phyloP scores from a whole-genome alignment of 2,113 vertebrate genomes.

The Amblyornis subalaris region DNA sequence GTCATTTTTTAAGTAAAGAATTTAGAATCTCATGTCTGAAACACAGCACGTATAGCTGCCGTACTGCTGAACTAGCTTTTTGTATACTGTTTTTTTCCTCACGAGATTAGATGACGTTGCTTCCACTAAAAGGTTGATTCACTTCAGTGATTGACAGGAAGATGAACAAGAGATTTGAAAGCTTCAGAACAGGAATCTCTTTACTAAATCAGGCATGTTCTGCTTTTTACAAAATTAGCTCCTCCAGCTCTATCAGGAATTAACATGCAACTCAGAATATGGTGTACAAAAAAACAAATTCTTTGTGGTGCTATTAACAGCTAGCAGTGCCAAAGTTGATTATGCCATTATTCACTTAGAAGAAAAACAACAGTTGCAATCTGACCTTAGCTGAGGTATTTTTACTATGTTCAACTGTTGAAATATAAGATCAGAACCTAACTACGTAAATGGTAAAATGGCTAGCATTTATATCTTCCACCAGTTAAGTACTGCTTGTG shows the following conservation, averaged over 20 bases:
- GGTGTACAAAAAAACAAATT: background rate
- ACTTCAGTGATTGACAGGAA: background rate
- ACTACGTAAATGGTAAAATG: background rate
- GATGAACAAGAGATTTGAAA: background rate
- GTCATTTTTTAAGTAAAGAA: background rate
- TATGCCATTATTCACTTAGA: background rate
- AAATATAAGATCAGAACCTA: background rate
- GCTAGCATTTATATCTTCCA: background rate
- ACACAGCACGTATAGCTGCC: accelerated
- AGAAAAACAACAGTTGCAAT: background rate
- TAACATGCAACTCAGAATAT: background rate
- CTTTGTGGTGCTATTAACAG: background rate
- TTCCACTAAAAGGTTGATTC: background rate
- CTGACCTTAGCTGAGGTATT: background rate
- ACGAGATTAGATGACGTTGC: background rate
- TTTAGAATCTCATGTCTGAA: background rate
- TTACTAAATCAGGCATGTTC: background rate
- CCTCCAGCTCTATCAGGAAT: background rate
- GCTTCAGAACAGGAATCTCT: background rate
- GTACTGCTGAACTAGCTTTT: background rate
- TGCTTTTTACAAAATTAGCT: constrained; percentile 30
- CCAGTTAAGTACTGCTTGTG: background rate
- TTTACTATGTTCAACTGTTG: background rate
- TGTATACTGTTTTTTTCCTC: background rate
- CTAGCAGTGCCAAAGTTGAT: background rate